Evolutionary conservation across 2,797 vertebrate genomes (phyloP).

Genomic region (Anabas testudineus): DNA sequence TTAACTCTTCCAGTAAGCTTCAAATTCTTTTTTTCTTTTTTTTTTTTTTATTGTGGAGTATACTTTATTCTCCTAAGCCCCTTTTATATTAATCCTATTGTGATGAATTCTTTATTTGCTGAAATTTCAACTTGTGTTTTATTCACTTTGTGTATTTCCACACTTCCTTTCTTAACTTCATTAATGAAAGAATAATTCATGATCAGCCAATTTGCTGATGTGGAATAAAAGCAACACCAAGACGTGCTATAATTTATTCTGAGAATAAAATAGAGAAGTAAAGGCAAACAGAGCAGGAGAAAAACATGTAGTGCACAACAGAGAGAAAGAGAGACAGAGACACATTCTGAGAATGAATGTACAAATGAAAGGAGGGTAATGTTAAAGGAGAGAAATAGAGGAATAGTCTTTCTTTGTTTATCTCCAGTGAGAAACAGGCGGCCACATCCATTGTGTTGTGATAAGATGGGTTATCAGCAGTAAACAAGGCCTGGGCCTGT

Average conservation of each 20-base stretch:
- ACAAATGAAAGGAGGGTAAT: conserved; percentile 52
- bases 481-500: conserved; percentile 81
- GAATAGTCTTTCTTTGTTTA: conserved; percentile 76
- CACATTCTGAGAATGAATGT: conserved; percentile 53
- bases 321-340: conserved; percentile 8
- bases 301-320: conserved; percentile 15
- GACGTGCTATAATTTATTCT: not conserved
- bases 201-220: not conserved
- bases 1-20: no score
- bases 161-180: not conserved
- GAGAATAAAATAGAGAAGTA: conserved; percentile 13
- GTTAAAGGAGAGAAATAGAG: conserved; percentile 62
- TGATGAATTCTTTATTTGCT: not conserved
- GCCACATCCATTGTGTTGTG: conserved; percentile 83
- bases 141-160: not conserved
- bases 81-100: not conserved
- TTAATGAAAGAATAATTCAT: conserved; percentile 2
- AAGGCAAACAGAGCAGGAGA: conserved; percentile 12
- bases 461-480: conserved; percentile 86
- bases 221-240: not conserved
- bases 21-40: no score
- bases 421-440: conserved; percentile 71
- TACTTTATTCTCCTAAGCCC: not conserved
- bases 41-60: not conserved
- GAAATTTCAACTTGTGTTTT: not conserved